phyloP scores from a whole-genome alignment of 2,797 vertebrate species.

The Paratrypauchen microcephalus region DNA sequence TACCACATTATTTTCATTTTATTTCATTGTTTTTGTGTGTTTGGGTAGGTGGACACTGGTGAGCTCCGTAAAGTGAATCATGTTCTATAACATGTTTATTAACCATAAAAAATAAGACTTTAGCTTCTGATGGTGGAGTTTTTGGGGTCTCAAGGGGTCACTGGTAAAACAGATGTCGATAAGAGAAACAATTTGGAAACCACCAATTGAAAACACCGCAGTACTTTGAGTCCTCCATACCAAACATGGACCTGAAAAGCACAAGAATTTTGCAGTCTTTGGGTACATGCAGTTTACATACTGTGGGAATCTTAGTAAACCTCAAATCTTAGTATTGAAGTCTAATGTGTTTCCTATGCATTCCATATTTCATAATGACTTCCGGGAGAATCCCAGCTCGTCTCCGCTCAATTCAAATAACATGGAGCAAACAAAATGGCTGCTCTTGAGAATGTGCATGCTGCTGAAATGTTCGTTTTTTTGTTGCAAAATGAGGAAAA shows the following conservation, averaged over 20 bases:
- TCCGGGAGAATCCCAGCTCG: background rate
- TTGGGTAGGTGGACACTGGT: too few relatives aligned
- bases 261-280: constrained; percentile 43
- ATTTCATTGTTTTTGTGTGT: too few relatives aligned
- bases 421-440: constrained; percentile 11
- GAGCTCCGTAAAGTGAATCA: too few relatives aligned
- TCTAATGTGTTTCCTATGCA: constrained; percentile 57
- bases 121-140: too few relatives aligned
- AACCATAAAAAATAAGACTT: too few relatives aligned
- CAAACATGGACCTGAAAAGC: constrained; percentile 42
- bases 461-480: constrained; percentile 9
- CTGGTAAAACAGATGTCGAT: too few relatives aligned
- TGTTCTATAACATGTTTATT: too few relatives aligned
- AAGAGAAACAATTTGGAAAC: too few relatives aligned
- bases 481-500: constrained; percentile 16
- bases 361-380: constrained; percentile 40
- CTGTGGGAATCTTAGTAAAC: constrained; percentile 52
- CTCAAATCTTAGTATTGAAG: constrained; percentile 59
- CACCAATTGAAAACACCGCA: background rate
- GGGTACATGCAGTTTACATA: constrained; percentile 49
- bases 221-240: background rate
- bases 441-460: constrained; percentile 60
- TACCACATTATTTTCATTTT: too few relatives aligned
- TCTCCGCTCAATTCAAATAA: constrained; percentile 54
- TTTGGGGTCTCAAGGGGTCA: too few relatives aligned